Percentiles rank a stretch among this genome's conserved stretches.
Evolutionary conservation across 1,140 invertebrate species (phyloP).

Genomic region (Cecropterus lyciades): DNA sequence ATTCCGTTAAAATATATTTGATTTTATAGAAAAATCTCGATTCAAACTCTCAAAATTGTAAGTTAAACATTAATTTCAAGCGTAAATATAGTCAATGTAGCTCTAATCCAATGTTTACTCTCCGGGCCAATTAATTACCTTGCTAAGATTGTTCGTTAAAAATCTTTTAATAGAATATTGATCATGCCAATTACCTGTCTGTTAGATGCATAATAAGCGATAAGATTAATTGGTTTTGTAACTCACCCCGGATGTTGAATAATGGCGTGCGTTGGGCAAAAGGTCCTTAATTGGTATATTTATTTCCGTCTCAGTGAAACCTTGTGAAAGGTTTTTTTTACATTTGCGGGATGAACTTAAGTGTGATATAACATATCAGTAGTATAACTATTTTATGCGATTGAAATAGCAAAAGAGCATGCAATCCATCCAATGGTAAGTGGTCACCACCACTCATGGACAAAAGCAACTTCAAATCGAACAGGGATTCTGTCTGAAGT

Average conservation of each 20-base stretch:
- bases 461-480: no score
- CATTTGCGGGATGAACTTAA: no score
- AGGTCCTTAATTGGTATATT: not conserved
- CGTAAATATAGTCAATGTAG: not conserved
- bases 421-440: no score
- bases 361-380: no score
- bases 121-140: conserved; percentile 17
- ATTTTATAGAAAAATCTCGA: no score
- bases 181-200: conserved; percentile 23
- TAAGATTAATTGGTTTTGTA: conserved; percentile 25
- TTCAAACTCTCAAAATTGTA: no score
- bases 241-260: conserved; percentile 21
- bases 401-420: no score
- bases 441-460: no score
- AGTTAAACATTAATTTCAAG: no score
- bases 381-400: no score
- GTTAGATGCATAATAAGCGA: conserved; percentile 28
- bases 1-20: no score
- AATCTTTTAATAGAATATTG: conserved; percentile 25
- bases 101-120: conserved; percentile 12
- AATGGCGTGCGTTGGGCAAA: not conserved
- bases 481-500: no score
- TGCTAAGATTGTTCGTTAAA: conserved; percentile 14
- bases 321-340: not conserved
- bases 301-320: not conserved